phyloP scores from a whole-genome alignment of 2,113 vertebrate genomes.

The Actinemys pallida region DNA sequence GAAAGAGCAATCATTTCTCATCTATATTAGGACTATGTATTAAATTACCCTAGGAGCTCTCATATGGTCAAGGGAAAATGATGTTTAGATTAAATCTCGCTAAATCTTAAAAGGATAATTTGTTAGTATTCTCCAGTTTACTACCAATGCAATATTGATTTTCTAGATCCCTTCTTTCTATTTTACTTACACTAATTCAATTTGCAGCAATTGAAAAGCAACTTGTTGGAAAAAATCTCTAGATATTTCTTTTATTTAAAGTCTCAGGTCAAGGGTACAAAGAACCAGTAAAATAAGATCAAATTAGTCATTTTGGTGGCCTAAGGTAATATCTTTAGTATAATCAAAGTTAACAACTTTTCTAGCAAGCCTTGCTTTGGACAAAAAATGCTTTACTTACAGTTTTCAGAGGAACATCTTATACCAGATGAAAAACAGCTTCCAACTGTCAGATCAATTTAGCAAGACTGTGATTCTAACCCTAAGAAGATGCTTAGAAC shows the following conservation, averaged over 20 bases:
- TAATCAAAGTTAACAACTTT: constrained; percentile 31
- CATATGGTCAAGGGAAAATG: constrained; percentile 62
- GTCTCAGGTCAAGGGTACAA: constrained; percentile 2
- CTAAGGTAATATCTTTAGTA: background rate
- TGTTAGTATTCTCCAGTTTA: constrained; percentile 74
- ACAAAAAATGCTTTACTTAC: constrained; percentile 20
- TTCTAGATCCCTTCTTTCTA: constrained; percentile 60
- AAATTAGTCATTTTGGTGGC: constrained; percentile 33
- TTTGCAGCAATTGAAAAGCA: constrained; percentile 59
- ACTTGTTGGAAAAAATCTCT: constrained; percentile 10
- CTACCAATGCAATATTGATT: constrained; percentile 66
- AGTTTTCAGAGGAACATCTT: background rate
- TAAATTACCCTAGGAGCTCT: constrained; percentile 68
- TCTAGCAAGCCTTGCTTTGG: constrained; percentile 12
- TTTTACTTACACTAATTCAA: constrained; percentile 71
- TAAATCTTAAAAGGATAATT: constrained; percentile 73
- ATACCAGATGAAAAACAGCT: constrained; percentile 1
- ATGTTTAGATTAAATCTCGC: constrained; percentile 75
- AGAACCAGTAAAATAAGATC: constrained; percentile 8
- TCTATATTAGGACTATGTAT: constrained; percentile 41
- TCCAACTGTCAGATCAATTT: constrained; percentile 41
- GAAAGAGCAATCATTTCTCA: constrained; percentile 64
- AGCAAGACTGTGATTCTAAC: constrained; percentile 21
- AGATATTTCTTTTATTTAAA: constrained; percentile 54
- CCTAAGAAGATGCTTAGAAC: constrained; percentile 49